These are phyloP conservation scores for Artemia sp. DNA, from an alignment of 2,888 invertebrate genomes.

Conservation along the genomic window DNA sequence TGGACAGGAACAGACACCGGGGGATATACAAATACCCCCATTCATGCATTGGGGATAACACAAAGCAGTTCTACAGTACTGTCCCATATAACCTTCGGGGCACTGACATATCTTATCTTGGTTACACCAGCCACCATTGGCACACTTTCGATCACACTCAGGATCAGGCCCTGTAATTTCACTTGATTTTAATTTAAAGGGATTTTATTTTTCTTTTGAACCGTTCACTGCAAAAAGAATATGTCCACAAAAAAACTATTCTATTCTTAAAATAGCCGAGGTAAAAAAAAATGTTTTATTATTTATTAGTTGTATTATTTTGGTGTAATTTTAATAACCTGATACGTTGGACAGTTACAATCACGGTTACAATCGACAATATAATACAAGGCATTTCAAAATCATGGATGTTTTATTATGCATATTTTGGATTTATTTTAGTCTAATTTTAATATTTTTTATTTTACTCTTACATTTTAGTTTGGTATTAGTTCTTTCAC, in stretches of 20 bases:
- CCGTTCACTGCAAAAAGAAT: not conserved
- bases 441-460: no score
- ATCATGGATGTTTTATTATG: no score
- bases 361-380: no score
- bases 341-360: no score
- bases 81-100: conserved; percentile 76
- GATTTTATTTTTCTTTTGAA: not conserved
- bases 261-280: not conserved
- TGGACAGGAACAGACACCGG: conserved; percentile 70
- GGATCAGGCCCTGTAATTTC: conserved; percentile 49
- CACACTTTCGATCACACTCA: conserved; percentile 70
- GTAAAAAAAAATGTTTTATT: not conserved
- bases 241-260: not conserved
- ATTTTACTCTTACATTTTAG: no score
- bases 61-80: conserved; percentile 68
- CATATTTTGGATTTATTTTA: no score
- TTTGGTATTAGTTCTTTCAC: no score
- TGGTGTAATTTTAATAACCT: not conserved
- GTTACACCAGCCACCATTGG: conserved; percentile 67
- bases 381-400: no score
- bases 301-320: not conserved
- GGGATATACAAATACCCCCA: conserved; percentile 76
- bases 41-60: conserved; percentile 86
- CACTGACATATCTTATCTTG: conserved; percentile 69
- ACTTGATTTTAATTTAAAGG: not conserved